Evolutionary conservation across 2,888 invertebrate genomes (phyloP), one percentile per base, ranked within the genome.

Genomic region (Pandemis heparana): DNA sequence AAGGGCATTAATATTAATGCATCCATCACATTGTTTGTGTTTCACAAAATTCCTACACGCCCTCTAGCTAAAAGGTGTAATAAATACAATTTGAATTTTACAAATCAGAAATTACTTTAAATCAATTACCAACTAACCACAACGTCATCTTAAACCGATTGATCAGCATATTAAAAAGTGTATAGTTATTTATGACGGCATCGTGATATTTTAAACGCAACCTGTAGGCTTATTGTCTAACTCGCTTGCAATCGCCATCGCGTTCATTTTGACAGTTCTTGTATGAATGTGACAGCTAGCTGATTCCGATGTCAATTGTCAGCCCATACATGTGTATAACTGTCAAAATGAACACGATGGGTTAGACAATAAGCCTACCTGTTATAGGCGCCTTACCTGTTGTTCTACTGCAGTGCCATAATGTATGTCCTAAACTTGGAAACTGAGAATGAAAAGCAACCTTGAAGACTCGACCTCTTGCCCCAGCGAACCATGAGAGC

Each of bases 401-500:
- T 67, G 59, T 23, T 16, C 9, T 32, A 23, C 12, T n/a, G 18
- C 10, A 53, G 51, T n/a, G 56, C 63, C n/a, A 69, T 32, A 32
- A 32, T 38, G 23, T 14, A 23, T 41, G 10, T 61, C 61, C 7
- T 51, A 62, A 46, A 16, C 41, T 43, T 41, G 64, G 23, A 38
- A 61, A 66, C 46, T 53, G 12, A 62, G 73, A 78, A 79, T 78
- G 79, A 79, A 77, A 73, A 60, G 16, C 72, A 83, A 80, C 90
- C 89, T 90, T 87, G 85, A 70, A 70, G 65, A 76, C 78, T 76
- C 78, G 85, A 82, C 89, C 90, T 90, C 84, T 80, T 79, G 78
- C 75, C 79, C 75, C 88, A 88, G 79, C 86, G 81, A 84, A 89
- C 83, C 91, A 85, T 87, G 81, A 83, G 79, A 85, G 80, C 81